Evolutionary conservation across 1,140 invertebrate genomes (phyloP), one percentile per base, ranked within the genome.

Genomic region (Ooceraea biroi): DNA sequence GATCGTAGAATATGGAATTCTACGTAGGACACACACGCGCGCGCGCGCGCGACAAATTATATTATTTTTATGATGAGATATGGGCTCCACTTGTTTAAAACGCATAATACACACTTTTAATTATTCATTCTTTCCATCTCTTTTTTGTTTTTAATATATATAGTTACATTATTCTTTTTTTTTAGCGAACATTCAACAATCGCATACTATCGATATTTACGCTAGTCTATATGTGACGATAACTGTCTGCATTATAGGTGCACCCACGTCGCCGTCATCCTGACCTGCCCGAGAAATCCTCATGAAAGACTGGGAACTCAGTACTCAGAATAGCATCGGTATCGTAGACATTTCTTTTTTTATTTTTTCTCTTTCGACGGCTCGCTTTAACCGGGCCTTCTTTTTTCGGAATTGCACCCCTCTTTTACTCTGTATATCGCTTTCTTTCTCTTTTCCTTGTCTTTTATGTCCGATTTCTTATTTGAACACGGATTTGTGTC

Each of bases 301-400:
- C 93, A 94, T 94, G 94, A 94, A 94, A 94, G 94, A 94, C 94
- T 94, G 94, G 94, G 94, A 94, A 94, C 94, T 94, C 94, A 94
- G 93, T 94, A 94, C 94, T 94, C 94, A 94, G 87, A 94, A 94
- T 94, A 94, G 94, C 93, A 94, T 94, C 93, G 94, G 94, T 94
- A 94, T 94, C 91, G 94, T 94, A 94, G 91, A 93, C 90, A 91
- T 93, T 94, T 92, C 84, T 91, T 92, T 94, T 92, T 93, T 92
- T 92, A 92, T 92, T 85, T 89, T 89, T 90, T 69, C 44, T 88
- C 80, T 80, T 72, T 77, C 65, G 68, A 57, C 44, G 46, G 41
- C 60, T 36, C 22, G 41, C 4, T 30, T 52, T 27, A 41, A 58
- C 27, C 82, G 61, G 50, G 66, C 11, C 48, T 57, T 55, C 36